Evolutionary conservation across 2,113 vertebrate genomes (phyloP).

Genomic region (Aepyceros melampus): DNA sequence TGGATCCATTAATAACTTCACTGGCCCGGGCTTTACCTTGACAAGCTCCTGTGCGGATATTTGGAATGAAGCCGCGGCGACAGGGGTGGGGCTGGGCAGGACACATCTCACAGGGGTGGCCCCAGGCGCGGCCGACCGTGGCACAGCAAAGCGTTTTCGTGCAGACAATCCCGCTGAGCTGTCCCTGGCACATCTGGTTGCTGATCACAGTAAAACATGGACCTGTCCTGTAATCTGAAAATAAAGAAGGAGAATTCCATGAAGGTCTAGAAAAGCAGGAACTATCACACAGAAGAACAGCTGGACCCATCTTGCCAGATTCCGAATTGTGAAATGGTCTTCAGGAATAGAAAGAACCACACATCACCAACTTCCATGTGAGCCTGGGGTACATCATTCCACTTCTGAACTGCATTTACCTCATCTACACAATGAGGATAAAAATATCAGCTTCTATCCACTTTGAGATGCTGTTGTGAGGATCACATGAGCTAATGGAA

Average conservation of each 20-base stretch:
- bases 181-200: constrained; percentile 99
- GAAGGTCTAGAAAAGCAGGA: not conserved
- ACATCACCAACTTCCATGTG: not conserved
- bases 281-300: not conserved
- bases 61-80: constrained; percentile 96
- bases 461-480: not conserved
- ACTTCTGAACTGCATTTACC: not conserved
- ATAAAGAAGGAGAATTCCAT: constrained; percentile 33
- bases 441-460: not conserved
- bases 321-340: not conserved
- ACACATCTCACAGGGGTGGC: constrained; percentile 99
- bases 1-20: constrained; percentile 78
- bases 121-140: constrained; percentile 96
- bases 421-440: not conserved
- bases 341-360: not conserved
- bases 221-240: constrained; percentile 96
- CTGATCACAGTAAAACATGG: constrained; percentile 95
- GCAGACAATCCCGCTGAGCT: constrained; percentile 97
- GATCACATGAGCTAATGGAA: not conserved
- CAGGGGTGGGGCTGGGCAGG: constrained; percentile 97
- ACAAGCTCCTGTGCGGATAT: constrained; percentile 95
- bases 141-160: constrained; percentile 98
- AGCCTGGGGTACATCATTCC: not conserved
- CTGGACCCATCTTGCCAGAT: not conserved
- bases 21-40: constrained; percentile 86